Conservation (phyloP, 2,113 vertebrate species). For the Tricholaema leucomelas region DNA sequence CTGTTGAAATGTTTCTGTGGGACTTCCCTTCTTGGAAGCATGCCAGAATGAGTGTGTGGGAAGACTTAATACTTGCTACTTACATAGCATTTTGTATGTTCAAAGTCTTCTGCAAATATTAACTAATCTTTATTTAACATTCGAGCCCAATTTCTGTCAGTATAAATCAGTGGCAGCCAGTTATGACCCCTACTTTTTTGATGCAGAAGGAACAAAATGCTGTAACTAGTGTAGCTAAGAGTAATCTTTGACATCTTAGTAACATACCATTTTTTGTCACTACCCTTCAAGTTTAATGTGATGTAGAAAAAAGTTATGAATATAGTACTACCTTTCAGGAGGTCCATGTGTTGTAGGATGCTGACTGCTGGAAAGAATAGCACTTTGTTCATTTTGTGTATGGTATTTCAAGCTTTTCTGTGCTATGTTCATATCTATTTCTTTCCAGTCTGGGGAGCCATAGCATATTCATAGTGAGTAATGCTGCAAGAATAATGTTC, state of each 20-base stretch:
- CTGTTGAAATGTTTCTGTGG: conserved; percentile 51
- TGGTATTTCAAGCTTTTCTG: neutral
- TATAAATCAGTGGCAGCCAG: conserved; percentile 19
- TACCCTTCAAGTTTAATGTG: neutral
- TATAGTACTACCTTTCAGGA: neutral
- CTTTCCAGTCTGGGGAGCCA: neutral
- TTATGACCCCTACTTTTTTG: neutral
- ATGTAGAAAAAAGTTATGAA: neutral
- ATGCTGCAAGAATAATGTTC: conserved; percentile 10
- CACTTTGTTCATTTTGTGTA: neutral
- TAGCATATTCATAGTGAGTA: conserved; percentile 19
- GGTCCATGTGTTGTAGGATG: neutral
- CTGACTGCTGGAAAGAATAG: neutral
- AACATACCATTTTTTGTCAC: neutral
- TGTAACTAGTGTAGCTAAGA: neutral
- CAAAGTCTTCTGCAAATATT: conserved; percentile 34
- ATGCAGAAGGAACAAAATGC: neutral
- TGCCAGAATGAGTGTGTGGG: conserved; percentile 59
- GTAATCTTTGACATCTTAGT: conserved; percentile 21
- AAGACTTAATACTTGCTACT: conserved; percentile 66
- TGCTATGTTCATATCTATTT: neutral
- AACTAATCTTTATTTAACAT: conserved; percentile 49
- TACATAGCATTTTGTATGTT: conserved; percentile 53
- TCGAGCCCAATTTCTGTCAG: conserved; percentile 35
- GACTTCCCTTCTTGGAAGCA: conserved; percentile 55